Conservation (phyloP, 2,888 invertebrate genomes). For the Eustalomyia histrio region DNA sequence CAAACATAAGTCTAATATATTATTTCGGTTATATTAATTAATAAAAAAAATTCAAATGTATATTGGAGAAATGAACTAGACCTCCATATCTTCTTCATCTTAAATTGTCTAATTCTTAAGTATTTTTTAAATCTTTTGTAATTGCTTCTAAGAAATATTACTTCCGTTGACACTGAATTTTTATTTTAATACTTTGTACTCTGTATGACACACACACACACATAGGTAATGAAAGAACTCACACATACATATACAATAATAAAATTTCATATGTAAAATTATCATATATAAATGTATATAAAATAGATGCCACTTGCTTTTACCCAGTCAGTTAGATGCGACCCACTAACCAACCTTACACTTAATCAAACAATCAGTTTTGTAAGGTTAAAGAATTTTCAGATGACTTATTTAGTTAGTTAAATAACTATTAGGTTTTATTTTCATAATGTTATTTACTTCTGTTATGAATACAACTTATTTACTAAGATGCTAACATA, state of each 20-base stretch:
- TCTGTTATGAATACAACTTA: conserved; percentile 18
- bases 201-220: conserved; percentile 17
- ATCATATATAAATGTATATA: background rate
- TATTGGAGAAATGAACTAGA: conserved; percentile 44
- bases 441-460: conserved; percentile 4
- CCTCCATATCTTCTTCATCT: conserved; percentile 31
- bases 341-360: conserved; percentile 28
- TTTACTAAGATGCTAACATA: background rate
- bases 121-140: conserved; percentile 52
- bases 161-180: conserved; percentile 76
- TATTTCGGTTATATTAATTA: conserved; percentile 30
- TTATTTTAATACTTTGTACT: conserved; percentile 46
- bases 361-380: conserved; percentile 17
- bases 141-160: conserved; percentile 71
- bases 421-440: background rate
- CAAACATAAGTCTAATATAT: background rate
- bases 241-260: background rate
- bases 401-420: conserved; percentile 4
- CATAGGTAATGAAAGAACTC: background rate
- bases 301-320: background rate
- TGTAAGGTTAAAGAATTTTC: conserved; percentile 39
- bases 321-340: conserved; percentile 8
- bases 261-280: background rate
- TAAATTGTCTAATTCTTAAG: conserved; percentile 14
- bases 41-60: conserved; percentile 18